A percentile compares a stretch with the other conserved stretches of the same genome.
Evolutionary conservation across 2,113 vertebrate genomes (phyloP).

Genomic region (Acrocephalus kingi): DNA sequence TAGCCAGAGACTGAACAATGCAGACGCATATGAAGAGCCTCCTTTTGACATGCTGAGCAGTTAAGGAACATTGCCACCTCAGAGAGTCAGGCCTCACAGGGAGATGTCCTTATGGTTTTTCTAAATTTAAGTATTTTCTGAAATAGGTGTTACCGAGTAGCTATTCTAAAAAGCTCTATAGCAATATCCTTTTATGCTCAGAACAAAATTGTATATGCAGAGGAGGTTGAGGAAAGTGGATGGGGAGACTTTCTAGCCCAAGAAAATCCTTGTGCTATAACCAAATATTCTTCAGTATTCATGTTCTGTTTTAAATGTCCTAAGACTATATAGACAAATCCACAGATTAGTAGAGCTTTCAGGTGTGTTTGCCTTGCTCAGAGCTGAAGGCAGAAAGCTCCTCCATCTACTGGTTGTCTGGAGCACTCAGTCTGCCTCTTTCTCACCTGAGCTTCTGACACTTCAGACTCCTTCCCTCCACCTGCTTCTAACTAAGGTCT

Average conservation of each 20-base stretch:
- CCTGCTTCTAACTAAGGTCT: background rate
- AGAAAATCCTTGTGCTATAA: background rate
- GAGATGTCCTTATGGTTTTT: background rate
- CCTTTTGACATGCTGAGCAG: constrained; percentile 1
- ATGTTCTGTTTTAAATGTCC: background rate
- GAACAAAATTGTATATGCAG: background rate
- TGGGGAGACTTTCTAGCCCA: background rate
- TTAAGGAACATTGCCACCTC: constrained; percentile 22
- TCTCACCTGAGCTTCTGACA: background rate
- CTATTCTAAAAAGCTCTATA: background rate
- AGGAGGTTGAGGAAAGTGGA: background rate
- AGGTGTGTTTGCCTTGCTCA: background rate
- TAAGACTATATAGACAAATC: background rate
- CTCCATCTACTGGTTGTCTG: background rate
- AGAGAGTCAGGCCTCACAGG: background rate
- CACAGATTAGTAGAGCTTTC: background rate
- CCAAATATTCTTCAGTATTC: background rate
- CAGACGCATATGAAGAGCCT: background rate
- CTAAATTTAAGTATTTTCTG: constrained; percentile 12
- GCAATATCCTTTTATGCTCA: background rate
- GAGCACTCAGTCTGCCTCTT: background rate
- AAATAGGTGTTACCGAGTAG: background rate
- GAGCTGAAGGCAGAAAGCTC: background rate
- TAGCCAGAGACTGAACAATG: constrained; percentile 25
- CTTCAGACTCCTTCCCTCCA: background rate